Percentiles rank a stretch among this genome's conserved stretches.
Conservation (phyloP, 2,888 invertebrate genomes). For the Microctonus hyperodae region DNA sequence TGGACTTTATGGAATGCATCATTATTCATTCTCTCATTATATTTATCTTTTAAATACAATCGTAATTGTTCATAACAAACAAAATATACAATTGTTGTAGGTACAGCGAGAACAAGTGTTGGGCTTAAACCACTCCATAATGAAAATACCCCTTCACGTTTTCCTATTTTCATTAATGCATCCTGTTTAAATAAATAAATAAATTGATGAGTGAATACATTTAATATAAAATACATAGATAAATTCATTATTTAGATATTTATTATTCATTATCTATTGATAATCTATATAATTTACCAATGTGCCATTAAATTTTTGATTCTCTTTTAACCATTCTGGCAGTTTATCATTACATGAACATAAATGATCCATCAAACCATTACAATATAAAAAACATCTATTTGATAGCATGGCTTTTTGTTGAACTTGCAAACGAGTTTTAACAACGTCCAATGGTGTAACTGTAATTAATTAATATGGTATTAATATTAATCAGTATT, state of each 20-base stretch:
- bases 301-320: conserved; percentile 75
- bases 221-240: no score
- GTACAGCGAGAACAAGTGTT: conserved; percentile 92
- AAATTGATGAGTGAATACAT: conserved; percentile 14
- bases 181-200: conserved; percentile 83
- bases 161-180: conserved; percentile 92
- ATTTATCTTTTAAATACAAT: conserved; percentile 66
- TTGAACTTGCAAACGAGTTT: conserved; percentile 95
- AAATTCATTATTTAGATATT: not conserved
- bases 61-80: conserved; percentile 94
- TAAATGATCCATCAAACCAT: conserved; percentile 98
- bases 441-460: conserved; percentile 99
- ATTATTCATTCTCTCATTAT: conserved; percentile 43
- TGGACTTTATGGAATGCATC: conserved; percentile 51
- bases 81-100: conserved; percentile 97
- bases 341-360: conserved; percentile 75
- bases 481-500: not conserved
- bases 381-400: conserved; percentile 95
- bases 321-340: conserved; percentile 70
- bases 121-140: conserved; percentile 98
- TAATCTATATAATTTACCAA: conserved; percentile 22
- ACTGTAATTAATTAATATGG: conserved; percentile 70
- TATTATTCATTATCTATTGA: conserved; percentile 1
- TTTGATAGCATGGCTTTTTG: conserved; percentile 82
- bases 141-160: conserved; percentile 86